Evolutionary conservation across 30 jellyfish, hydroid and myxozoan species (phyloP).

Genomic region (Morbakka virulenta): DNA sequence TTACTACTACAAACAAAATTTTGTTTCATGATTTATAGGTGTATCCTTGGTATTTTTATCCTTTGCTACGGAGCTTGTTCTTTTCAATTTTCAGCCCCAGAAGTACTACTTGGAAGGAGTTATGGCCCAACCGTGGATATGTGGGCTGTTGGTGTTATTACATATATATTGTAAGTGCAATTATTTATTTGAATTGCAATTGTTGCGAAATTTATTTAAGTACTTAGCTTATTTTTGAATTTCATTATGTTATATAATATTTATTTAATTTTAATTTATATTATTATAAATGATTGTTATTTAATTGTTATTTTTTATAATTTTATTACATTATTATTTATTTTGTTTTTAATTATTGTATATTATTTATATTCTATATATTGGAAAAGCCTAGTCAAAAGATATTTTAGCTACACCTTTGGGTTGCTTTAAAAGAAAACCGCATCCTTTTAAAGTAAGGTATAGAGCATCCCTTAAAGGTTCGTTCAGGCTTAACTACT

Average conservation of each 20-base stretch:
- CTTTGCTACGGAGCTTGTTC: background rate
- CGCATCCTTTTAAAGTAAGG: too few relatives aligned
- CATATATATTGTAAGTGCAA: constrained; percentile 83
- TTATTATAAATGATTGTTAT: too few relatives aligned
- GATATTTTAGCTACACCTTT: too few relatives aligned
- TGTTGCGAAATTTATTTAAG: background rate
- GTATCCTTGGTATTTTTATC: background rate
- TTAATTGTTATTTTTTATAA: too few relatives aligned
- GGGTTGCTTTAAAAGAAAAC: too few relatives aligned
- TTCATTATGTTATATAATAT: background rate
- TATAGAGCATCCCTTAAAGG: too few relatives aligned
- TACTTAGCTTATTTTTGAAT: background rate
- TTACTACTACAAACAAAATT: background rate
- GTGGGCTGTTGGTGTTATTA: constrained; percentile 99
- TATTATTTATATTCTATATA: too few relatives aligned
- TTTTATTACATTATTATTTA: too few relatives aligned
- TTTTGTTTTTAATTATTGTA: too few relatives aligned
- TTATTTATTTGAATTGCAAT: background rate
- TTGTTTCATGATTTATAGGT: background rate
- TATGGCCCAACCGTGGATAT: constrained; percentile 96
- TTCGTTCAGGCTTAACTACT: too few relatives aligned
- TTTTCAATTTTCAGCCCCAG: constrained; percentile 82
- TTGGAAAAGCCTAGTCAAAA: too few relatives aligned
- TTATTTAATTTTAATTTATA: too few relatives aligned
- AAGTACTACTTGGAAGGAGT: constrained; percentile 83